Evolutionary conservation across 2,113 vertebrate genomes (phyloP), one percentile per base, ranked within the genome.

Genomic region (Dasypus novemcinctus): DNA sequence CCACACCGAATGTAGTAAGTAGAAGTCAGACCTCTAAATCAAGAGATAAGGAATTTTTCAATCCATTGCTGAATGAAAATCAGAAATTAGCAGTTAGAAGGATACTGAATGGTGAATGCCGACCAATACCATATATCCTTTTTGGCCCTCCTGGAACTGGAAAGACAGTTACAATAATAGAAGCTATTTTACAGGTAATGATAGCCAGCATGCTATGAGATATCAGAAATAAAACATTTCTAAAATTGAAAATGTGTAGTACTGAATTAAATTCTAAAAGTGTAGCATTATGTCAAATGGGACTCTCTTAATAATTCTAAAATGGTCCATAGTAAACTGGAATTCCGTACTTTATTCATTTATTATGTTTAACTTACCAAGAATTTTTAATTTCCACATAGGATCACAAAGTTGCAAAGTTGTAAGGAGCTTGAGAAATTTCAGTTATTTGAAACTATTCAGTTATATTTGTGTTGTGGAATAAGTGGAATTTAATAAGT

Each of bases 131-230:
- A 0, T 99, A 99, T 25, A 90, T 99, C 82, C 98, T 99, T 29
- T 99, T 99, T 93, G 99, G 99, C 74, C 99, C 99, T 54, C 99
- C 99, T 20, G 99, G 99, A 86, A 99, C 99, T 0, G 99, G 99
- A 79, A 99, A 99, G 98, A 99, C 99, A 0, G 98, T 99, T 95
- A 99, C 99, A 1, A 98, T 99, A 69, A 98, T 99, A 57, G 99
- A 99, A 98, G 98, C 98, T 41, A 98, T 99, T 95, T 97, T 99
- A 64, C 99, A 99, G 99, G 99, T 99, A 96, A 80, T 10, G 5
- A 10, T 69, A 4, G 63, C 31, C 23, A 38, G 21, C 21, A 41
- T 72, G 41, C 69, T 21, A 36, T 23, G 69, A 41, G 11, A 41
- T 38, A 23, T 72, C 36, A 41, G 64, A 72, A 27, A 41, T 72